These are phyloP conservation scores for Steinernema scapterisci DNA, from an alignment of 2,888 invertebrate genomes.

Conservation along the genomic window DNA sequence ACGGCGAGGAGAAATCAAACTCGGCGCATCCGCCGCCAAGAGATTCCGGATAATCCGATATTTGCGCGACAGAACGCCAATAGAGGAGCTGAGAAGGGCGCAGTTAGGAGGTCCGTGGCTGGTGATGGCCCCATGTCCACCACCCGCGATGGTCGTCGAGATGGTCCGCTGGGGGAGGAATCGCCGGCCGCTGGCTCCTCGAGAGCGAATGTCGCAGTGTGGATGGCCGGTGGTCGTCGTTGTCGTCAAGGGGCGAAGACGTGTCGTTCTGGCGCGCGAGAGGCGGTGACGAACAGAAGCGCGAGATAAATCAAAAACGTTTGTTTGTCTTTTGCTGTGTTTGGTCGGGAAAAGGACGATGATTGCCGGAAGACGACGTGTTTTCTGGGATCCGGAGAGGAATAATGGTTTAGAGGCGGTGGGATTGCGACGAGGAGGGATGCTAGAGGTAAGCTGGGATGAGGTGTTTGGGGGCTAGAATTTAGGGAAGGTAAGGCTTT, in stretches of 20 bases:
- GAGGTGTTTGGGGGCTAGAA: too few relatives aligned
- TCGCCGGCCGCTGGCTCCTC: not conserved
- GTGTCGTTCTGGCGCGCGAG: not conserved
- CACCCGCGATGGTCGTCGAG: not conserved
- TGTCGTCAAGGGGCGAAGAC: not conserved
- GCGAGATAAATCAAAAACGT: constrained; percentile 3
- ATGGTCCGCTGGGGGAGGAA: not conserved
- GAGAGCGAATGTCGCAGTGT: not conserved
- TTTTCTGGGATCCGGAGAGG: too few relatives aligned
- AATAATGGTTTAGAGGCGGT: too few relatives aligned
- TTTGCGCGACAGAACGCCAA: constrained; percentile 7
- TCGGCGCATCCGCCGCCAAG: not conserved
- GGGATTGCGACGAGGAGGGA: too few relatives aligned
- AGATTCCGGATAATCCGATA: constrained; percentile 9
- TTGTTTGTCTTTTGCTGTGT: not conserved
- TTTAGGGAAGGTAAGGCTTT: too few relatives aligned
- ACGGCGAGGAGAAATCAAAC: constrained; percentile 1
- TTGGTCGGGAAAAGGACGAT: too few relatives aligned
- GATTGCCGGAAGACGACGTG: too few relatives aligned
- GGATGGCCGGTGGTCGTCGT: not conserved
- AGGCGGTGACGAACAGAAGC: constrained; percentile 10
- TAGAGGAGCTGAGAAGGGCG: not conserved
- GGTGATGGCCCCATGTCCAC: not conserved
- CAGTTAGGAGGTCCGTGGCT: not conserved
- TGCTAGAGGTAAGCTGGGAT: too few relatives aligned